Conservation (phyloP, 2,113 vertebrate genomes). For the Lampris megalopsis region DNA sequence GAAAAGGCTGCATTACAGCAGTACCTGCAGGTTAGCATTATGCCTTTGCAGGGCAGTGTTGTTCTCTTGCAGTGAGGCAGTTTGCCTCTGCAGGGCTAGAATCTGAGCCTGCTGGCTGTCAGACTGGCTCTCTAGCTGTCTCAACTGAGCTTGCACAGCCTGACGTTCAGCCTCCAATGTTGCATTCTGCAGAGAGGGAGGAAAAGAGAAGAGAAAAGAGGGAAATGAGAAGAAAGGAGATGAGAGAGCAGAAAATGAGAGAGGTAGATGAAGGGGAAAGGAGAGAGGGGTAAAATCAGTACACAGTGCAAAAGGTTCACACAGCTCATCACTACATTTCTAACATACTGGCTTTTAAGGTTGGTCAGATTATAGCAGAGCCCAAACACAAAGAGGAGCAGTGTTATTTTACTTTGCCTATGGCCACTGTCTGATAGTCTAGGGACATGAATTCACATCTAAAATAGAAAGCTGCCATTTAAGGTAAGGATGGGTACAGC, state of each 20-base stretch:
- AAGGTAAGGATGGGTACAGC: no score
- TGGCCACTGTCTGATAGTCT: no score
- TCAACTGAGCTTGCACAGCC: conserved; percentile 91
- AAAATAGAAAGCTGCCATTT: no score
- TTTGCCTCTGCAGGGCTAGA: conserved; percentile 93
- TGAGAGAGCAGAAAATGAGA: no score
- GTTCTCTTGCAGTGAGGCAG: conserved; percentile 93
- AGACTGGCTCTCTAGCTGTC: conserved; percentile 93
- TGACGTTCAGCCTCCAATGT: conserved; percentile 97
- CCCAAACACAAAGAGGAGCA: no score
- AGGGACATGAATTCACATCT: no score
- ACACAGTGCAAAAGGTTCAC: background rate
- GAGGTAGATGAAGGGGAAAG: background rate
- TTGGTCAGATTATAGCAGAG: no score
- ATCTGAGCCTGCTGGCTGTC: conserved; percentile 94
- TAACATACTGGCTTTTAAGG: no score
- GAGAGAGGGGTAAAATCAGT: background rate
- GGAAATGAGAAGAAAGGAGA: no score
- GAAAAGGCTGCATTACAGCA: background rate
- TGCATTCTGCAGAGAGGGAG: conserved; percentile 86
- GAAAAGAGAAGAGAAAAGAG: no score
- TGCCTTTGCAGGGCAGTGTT: conserved; percentile 95
- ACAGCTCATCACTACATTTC: no score
- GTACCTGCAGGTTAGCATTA: conserved; percentile 96
- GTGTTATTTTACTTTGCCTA: no score